Evolutionary conservation across 2,888 invertebrate species (phyloP).

Genomic region (Lottia gigantea): DNA sequence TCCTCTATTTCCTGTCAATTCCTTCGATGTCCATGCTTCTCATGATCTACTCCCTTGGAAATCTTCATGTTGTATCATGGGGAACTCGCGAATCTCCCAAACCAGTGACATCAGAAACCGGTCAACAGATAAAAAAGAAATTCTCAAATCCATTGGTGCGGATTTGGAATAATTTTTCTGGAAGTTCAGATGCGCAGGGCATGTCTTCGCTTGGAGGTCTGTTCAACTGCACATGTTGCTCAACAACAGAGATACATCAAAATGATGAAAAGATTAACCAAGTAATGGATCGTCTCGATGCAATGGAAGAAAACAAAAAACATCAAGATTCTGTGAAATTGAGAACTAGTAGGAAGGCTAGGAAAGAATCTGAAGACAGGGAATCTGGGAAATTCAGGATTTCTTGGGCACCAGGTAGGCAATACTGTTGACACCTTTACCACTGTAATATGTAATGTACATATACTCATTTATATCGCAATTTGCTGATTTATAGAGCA

Average conservation of each 20-base stretch:
- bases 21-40: constrained; percentile 95
- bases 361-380: background rate
- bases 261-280: constrained; percentile 10
- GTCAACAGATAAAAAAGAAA: background rate
- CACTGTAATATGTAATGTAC: no score
- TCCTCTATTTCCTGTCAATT: constrained; percentile 88
- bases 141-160: background rate
- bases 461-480: no score
- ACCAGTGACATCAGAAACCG: constrained; percentile 23
- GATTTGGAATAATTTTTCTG: constrained; percentile 19
- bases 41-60: constrained; percentile 90
- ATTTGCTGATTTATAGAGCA: no score
- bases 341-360: background rate
- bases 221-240: constrained; percentile 22
- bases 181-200: constrained; percentile 16
- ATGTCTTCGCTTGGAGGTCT: constrained; percentile 12
- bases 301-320: constrained; percentile 16
- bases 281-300: constrained; percentile 20
- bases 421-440: no score
- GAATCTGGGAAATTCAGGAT: background rate
- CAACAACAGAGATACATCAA: background rate
- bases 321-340: background rate
- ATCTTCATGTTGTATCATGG: constrained; percentile 93
- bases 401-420: constrained; percentile 3
- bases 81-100: constrained; percentile 84